Evolutionary conservation across 2,797 vertebrate genomes (phyloP).

Genomic region (Pangasius krempfi): DNA sequence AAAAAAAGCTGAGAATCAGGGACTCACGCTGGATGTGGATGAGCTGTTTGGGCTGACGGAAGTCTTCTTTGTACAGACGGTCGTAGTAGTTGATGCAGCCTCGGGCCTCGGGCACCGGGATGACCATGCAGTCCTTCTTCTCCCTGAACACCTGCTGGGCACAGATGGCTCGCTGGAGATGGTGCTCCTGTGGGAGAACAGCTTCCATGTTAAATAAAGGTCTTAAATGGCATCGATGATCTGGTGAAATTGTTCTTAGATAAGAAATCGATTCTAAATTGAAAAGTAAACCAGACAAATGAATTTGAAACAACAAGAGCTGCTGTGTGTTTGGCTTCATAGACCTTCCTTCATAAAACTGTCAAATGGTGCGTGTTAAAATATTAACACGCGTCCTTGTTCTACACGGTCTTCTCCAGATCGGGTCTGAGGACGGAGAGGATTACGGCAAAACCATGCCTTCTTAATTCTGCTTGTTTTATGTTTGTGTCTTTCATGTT

Average conservation of each 20-base stretch:
- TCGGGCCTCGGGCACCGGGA: constrained; percentile 90
- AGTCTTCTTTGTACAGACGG: constrained; percentile 90
- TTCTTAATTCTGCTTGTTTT: not conserved
- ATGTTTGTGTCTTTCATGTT: not conserved
- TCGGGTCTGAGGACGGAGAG: not conserved
- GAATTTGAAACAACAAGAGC: not conserved
- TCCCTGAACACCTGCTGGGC: constrained; percentile 93
- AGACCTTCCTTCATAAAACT: not conserved
- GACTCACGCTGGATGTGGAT: constrained; percentile 93
- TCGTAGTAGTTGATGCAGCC: constrained; percentile 92
- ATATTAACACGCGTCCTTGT: not conserved
- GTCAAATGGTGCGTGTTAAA: not conserved
- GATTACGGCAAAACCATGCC: not conserved
- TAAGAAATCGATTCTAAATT: not conserved
- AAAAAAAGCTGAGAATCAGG: not conserved
- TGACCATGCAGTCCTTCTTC: constrained; percentile 94
- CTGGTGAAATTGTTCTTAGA: no score
- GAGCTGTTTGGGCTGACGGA: constrained; percentile 90
- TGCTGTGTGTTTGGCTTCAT: not conserved
- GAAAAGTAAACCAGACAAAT: not conserved
- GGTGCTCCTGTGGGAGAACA: constrained; percentile 82
- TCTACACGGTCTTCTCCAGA: not conserved
- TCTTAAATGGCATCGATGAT: not conserved
- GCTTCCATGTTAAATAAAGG: not conserved
- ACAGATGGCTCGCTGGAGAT: constrained; percentile 92